Evolutionary conservation across 2,797 vertebrate species (phyloP).

Genomic region (Enteromius unitaeniatus): DNA sequence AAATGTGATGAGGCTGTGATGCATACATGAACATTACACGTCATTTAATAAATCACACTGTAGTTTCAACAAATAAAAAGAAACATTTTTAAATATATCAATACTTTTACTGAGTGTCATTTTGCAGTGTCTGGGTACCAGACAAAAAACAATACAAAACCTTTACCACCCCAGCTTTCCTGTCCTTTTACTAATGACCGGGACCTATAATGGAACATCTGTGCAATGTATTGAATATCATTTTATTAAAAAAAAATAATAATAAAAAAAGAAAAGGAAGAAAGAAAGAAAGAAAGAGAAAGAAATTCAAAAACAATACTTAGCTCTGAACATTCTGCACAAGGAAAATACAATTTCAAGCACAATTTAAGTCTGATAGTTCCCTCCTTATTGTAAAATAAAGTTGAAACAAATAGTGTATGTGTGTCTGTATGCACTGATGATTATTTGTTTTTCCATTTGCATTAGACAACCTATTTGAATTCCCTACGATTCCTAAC

Average conservation of each 20-base stretch:
- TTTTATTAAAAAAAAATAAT: conserved; percentile 55
- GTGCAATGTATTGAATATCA: conserved; percentile 71
- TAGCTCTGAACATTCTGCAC: conserved; percentile 72
- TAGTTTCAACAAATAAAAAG: neutral
- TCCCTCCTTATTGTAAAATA: conserved; percentile 56
- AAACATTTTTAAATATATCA: conserved; percentile 65
- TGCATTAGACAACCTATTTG: conserved; percentile 58
- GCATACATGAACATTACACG: neutral
- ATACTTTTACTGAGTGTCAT: conserved; percentile 79
- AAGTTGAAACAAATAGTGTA: conserved; percentile 55
- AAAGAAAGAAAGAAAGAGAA: conserved; percentile 55
- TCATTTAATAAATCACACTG: neutral
- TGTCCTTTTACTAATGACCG: conserved; percentile 73
- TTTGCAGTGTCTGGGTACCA: conserved; percentile 82
- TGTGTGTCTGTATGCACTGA: conserved; percentile 32
- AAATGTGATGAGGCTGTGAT: too few species aligned
- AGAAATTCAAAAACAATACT: conserved; percentile 62
- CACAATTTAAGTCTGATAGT: conserved; percentile 58
- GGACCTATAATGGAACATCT: conserved; percentile 71
- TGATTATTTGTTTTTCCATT: conserved; percentile 24
- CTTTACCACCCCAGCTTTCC: conserved; percentile 64
- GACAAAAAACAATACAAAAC: conserved; percentile 82
- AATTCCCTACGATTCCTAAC: conserved; percentile 57
- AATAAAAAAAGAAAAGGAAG: conserved; percentile 49
- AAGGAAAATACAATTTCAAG: conserved; percentile 71